These are phyloP conservation scores for Varanus komodoensis DNA, from an alignment of 2,113 vertebrate species.

Conservation along the genomic window DNA sequence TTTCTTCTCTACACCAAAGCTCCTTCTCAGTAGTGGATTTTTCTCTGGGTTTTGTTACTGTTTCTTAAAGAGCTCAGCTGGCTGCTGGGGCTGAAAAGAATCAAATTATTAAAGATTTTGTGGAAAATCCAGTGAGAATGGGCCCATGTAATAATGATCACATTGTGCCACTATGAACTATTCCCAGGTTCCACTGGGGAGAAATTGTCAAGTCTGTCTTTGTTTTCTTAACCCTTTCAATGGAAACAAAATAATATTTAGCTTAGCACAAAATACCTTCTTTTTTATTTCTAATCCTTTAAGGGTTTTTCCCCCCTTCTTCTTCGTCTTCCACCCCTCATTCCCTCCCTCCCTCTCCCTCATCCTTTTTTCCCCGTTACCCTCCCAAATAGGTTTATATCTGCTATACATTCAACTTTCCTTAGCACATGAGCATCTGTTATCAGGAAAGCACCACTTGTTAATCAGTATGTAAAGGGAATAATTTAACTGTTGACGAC, in stretches of 20 bases:
- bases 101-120: constrained; percentile 86
- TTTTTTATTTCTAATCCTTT: constrained; percentile 78
- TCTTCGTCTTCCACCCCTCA: constrained; percentile 1
- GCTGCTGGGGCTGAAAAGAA: constrained; percentile 82
- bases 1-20: constrained; percentile 78
- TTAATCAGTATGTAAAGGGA: constrained; percentile 63
- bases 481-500: constrained; percentile 46
- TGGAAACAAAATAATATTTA: constrained; percentile 83
- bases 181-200: constrained; percentile 79
- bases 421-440: constrained; percentile 64
- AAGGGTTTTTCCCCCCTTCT: constrained; percentile 45
- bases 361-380: constrained; percentile 31
- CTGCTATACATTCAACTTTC: constrained; percentile 43
- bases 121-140: constrained; percentile 84
- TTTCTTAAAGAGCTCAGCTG: constrained; percentile 87
- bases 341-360: neutral
- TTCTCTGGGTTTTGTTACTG: constrained; percentile 84
- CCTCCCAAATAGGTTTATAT: constrained; percentile 67
- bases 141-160: constrained; percentile 78
- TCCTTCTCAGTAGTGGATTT: constrained; percentile 80
- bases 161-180: constrained; percentile 76
- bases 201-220: constrained; percentile 77
- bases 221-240: constrained; percentile 82
- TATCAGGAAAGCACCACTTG: constrained; percentile 61
- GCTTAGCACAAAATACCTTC: constrained; percentile 78